Evolutionary conservation across 1,140 invertebrate genomes (phyloP).

Genomic region (Tachypleus tridentatus): DNA sequence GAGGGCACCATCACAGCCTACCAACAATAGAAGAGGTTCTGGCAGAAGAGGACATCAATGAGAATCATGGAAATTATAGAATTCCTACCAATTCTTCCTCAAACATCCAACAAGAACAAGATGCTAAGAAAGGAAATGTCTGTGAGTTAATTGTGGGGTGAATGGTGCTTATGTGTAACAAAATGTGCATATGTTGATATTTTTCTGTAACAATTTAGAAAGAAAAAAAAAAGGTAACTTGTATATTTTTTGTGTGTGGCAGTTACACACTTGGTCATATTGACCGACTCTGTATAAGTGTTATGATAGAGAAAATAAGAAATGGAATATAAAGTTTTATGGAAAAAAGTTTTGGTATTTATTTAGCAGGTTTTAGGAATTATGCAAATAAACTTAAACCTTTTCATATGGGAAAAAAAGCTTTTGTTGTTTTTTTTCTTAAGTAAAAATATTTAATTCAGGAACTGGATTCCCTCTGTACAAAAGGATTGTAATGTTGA

Average conservation of each 20-base stretch:
- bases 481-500: too few relatives aligned
- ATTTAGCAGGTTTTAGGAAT: too few relatives aligned
- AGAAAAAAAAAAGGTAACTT: background rate
- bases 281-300: too few relatives aligned
- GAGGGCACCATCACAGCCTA: conserved; percentile 19
- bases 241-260: background rate
- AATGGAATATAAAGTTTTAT: too few relatives aligned
- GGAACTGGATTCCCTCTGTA: too few relatives aligned
- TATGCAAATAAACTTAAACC: too few relatives aligned
- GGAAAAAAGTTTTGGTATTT: too few relatives aligned
- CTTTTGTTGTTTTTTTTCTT: too few relatives aligned
- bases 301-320: too few relatives aligned
- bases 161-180: background rate
- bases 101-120: conserved; percentile 3
- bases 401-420: too few relatives aligned
- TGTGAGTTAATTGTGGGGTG: background rate
- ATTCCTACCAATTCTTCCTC: conserved; percentile 15
- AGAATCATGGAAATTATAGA: conserved; percentile 21
- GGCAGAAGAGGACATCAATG: conserved; percentile 21
- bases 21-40: conserved; percentile 21
- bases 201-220: background rate
- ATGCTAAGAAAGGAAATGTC: conserved; percentile 4
- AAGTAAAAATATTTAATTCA: too few relatives aligned
- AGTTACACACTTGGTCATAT: background rate
- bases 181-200: background rate